Percentiles rank a stretch among this genome's conserved stretches.
These are phyloP conservation scores for Trichomycterus rosablanca DNA, from an alignment of 2,113 vertebrate species.

Conservation along the genomic window DNA sequence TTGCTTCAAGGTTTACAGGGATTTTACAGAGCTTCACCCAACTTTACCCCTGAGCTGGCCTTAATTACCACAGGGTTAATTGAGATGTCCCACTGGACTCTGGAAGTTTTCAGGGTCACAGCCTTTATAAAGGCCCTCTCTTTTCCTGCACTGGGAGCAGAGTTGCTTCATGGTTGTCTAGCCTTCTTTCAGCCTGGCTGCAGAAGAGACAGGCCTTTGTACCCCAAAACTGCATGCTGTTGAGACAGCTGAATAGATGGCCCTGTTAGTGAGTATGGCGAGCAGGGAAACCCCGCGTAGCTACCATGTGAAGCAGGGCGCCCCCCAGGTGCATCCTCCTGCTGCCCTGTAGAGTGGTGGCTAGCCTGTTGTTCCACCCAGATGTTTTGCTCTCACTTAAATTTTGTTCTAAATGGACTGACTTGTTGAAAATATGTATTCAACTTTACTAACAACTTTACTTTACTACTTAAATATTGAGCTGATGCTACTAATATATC, in stretches of 20 bases:
- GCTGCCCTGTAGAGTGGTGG: neutral
- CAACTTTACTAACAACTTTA: too few relatives aligned
- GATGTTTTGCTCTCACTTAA: too few relatives aligned
- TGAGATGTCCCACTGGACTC: slow-evolving; percentile 25
- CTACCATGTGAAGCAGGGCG: slow-evolving; percentile 1
- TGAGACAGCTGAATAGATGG: slow-evolving; percentile 39
- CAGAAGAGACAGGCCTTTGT: slow-evolving; percentile 41
- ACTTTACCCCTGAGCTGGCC: slow-evolving; percentile 12
- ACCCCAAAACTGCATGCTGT: slow-evolving; percentile 21
- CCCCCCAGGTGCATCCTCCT: neutral
- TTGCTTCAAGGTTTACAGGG: slow-evolving; percentile 12
- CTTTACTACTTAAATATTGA: too few relatives aligned
- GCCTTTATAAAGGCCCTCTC: slow-evolving; percentile 32
- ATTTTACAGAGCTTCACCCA: slow-evolving; percentile 12
- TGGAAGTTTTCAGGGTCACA: slow-evolving; percentile 29
- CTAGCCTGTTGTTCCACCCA: too few relatives aligned
- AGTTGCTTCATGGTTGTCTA: slow-evolving; percentile 28
- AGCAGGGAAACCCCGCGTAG: slow-evolving; percentile 26
- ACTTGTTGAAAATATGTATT: too few relatives aligned
- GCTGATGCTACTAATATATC: too few relatives aligned
- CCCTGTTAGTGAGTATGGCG: slow-evolving; percentile 31
- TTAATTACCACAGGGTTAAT: slow-evolving; percentile 37
- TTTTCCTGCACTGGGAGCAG: slow-evolving; percentile 32
- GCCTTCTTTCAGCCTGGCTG: slow-evolving; percentile 14
- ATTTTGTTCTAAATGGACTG: too few relatives aligned